Conservation (phyloP, 2,113 vertebrate species). For the Dasyornis broadbenti region DNA sequence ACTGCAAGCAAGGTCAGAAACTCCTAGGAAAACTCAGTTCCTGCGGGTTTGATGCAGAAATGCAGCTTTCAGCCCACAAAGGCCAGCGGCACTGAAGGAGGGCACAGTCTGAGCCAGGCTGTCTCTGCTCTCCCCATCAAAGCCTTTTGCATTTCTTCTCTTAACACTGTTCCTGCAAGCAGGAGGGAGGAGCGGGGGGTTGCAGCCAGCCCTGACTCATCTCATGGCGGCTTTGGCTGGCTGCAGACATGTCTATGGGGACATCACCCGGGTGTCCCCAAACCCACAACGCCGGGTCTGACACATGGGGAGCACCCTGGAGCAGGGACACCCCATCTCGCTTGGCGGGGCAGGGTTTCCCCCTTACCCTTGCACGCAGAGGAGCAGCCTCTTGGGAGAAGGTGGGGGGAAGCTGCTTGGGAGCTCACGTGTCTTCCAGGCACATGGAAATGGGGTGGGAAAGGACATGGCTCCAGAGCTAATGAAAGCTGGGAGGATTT, state of each 20-base stretch:
- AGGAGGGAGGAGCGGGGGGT: not conserved
- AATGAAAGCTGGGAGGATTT: not conserved
- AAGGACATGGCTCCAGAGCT: not conserved
- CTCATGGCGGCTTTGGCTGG: not conserved
- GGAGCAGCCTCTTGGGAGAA: not conserved
- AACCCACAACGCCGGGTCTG: no score
- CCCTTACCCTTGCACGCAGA: not conserved
- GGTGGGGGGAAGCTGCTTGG: not conserved
- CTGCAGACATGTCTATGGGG: not conserved
- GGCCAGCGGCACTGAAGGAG: not conserved
- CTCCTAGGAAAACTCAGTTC: not conserved
- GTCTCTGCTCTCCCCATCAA: not conserved
- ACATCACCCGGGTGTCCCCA: no score
- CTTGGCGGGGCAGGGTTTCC: not conserved
- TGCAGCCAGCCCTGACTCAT: slow-evolving; percentile 18
- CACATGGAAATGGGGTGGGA: not conserved
- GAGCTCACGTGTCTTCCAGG: not conserved
- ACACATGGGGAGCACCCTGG: not conserved
- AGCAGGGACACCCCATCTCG: not conserved
- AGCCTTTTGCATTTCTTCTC: not conserved
- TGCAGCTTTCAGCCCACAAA: not conserved
- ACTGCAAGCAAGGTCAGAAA: not conserved
- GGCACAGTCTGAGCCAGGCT: not conserved
- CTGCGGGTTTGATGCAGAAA: not conserved
- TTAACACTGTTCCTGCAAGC: not conserved